Percentiles rank a stretch among this genome's conserved stretches.
phyloP scores from a whole-genome alignment of 2,113 vertebrate genomes.

The Plestiodon gilberti region DNA sequence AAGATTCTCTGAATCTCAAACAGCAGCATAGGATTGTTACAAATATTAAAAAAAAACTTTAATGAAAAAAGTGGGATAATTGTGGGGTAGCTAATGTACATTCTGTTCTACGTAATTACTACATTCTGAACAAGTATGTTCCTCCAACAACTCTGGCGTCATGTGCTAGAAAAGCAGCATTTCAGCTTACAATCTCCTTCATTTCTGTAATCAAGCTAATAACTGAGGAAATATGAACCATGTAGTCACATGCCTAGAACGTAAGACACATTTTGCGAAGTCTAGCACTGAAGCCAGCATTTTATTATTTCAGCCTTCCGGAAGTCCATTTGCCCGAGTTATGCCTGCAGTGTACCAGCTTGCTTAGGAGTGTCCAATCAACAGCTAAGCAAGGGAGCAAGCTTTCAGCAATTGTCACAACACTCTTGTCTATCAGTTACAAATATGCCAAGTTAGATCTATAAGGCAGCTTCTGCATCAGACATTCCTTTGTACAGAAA shows the following conservation, averaged over 20 bases:
- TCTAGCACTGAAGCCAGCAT: background rate
- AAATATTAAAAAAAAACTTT: background rate
- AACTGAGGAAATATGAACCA: background rate
- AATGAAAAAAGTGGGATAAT: background rate
- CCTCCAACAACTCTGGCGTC: background rate
- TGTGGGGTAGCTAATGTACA: background rate
- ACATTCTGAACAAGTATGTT: background rate
- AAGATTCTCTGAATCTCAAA: background rate
- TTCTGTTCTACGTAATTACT: background rate
- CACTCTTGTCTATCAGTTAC: constrained; percentile 21
- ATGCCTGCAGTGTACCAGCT: background rate
- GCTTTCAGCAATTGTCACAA: background rate
- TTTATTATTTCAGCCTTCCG: constrained; percentile 6
- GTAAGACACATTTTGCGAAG: background rate
- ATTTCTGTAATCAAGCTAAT: background rate
- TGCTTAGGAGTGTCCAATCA: background rate
- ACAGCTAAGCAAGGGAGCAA: constrained; percentile 10
- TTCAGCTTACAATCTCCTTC: rapidly evolving
- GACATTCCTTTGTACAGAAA: background rate
- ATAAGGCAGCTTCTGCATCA: background rate
- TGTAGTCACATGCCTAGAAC: background rate
- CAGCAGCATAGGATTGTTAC: background rate
- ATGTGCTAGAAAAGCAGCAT: background rate
- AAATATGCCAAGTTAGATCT: constrained; percentile 14
- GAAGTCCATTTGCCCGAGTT: background rate